Evolutionary conservation across 2,888 invertebrate genomes (phyloP).

Genomic region (Eupithecia inturbata): DNA sequence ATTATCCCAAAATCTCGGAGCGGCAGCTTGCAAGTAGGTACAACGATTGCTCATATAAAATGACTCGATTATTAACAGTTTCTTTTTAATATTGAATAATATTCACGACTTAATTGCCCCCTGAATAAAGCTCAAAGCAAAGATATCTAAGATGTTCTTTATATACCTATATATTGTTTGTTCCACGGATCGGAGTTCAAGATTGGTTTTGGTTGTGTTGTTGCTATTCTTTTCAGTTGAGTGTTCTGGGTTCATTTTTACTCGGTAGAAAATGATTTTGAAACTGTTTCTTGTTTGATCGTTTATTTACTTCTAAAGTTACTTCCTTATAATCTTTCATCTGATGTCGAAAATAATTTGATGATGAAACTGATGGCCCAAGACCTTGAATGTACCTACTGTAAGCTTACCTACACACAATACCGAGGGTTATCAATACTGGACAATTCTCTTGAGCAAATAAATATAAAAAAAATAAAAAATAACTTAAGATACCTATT

Average conservation of each 20-base stretch:
- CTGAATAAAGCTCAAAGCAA: constrained; percentile 37
- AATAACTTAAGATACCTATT: neutral
- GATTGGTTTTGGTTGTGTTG: constrained; percentile 20
- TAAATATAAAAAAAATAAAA: neutral
- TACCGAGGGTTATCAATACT: neutral
- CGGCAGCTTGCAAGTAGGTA: constrained; percentile 58
- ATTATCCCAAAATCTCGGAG: constrained; percentile 78
- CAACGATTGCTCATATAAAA: constrained; percentile 70
- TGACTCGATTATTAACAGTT: constrained; percentile 67
- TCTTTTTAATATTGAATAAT: constrained; percentile 64
- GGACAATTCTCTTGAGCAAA: neutral
- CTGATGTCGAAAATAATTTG: neutral
- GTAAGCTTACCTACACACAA: neutral
- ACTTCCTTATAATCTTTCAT: neutral
- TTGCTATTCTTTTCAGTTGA: constrained; percentile 14
- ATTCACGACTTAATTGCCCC: constrained; percentile 59
- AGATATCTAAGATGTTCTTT: constrained; percentile 6
- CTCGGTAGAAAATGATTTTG: neutral
- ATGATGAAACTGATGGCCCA: neutral
- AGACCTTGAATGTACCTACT: too few relatives aligned
- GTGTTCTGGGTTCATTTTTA: neutral
- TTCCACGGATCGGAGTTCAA: constrained; percentile 16
- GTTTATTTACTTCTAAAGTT: neutral
- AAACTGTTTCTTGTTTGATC: neutral
- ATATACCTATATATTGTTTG: constrained; percentile 19